A percentile compares a stretch with the other conserved stretches of the same genome.
Conservation (phyloP, 2,888 invertebrate species). For the Epinotia bilunana region DNA sequence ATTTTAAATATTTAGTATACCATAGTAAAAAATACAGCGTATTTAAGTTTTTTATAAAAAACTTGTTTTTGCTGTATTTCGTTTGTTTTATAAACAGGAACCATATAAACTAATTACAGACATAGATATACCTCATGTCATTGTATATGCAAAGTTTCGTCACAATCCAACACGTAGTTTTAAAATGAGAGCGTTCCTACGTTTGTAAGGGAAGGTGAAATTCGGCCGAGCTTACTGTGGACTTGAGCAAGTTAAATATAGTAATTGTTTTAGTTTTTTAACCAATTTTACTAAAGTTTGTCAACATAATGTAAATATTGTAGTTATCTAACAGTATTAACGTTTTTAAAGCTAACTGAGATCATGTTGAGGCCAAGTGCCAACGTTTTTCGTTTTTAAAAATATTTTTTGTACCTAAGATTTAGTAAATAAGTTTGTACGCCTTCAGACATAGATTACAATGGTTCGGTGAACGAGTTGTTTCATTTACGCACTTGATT, state of each 20-base stretch:
- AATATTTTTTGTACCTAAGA: slow-evolving; percentile 29
- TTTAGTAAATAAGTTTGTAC: slow-evolving; percentile 37
- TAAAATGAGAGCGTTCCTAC: too few species aligned
- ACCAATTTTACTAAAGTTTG: slow-evolving; percentile 25
- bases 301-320: slow-evolving; percentile 38
- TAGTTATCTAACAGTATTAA: slow-evolving; percentile 41
- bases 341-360: neutral
- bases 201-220: too few species aligned
- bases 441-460: slow-evolving; percentile 32
- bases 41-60: too few species aligned
- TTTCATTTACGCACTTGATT: slow-evolving; percentile 18
- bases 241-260: slow-evolving; percentile 2
- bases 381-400: slow-evolving; percentile 25
- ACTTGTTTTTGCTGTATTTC: too few species aligned
- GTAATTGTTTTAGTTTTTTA: slow-evolving; percentile 2
- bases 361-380: slow-evolving; percentile 9
- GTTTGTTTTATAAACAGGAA: too few species aligned
- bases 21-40: too few species aligned
- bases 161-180: too few species aligned
- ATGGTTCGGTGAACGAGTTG: slow-evolving; percentile 15
- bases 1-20: too few species aligned
- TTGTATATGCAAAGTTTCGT: too few species aligned
- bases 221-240: too few species aligned
- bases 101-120: too few species aligned
- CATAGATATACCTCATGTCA: too few species aligned